Percentiles rank a stretch among this genome's conserved stretches.
Conservation (phyloP, 2,888 invertebrate species). For the Leucophora obtusa region DNA sequence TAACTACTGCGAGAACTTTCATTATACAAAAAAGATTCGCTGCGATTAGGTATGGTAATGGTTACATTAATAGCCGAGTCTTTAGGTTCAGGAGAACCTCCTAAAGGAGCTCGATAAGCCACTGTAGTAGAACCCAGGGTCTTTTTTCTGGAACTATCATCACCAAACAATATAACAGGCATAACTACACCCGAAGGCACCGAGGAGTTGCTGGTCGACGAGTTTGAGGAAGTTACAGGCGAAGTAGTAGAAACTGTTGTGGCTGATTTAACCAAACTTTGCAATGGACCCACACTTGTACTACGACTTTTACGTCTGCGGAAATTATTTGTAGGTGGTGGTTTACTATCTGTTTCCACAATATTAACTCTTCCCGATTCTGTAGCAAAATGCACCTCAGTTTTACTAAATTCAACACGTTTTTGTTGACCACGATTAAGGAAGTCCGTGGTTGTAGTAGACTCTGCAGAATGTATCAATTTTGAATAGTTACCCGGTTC, state of each 20-base stretch:
- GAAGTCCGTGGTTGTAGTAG: conserved; percentile 36
- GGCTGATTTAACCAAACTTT: conserved; percentile 73
- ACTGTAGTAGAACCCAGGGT: conserved; percentile 69
- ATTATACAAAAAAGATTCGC: conserved; percentile 63
- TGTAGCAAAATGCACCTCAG: conserved; percentile 91
- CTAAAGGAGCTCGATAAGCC: conserved; percentile 71
- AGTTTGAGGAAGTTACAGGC: background rate
- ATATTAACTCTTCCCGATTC: conserved; percentile 92
- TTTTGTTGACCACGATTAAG: conserved; percentile 80
- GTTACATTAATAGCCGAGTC: conserved; percentile 50
- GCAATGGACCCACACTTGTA: conserved; percentile 79
- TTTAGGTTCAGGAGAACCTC: conserved; percentile 68
- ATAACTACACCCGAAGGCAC: conserved; percentile 68
- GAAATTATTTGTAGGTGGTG: conserved; percentile 90
- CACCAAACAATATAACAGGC: conserved; percentile 85
- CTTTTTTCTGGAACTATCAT: conserved; percentile 73
- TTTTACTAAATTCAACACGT: conserved; percentile 90
- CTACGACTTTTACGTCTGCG: conserved; percentile 84
- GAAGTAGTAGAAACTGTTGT: conserved; percentile 68
- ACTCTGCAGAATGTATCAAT: conserved; percentile 32
- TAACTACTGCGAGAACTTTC: conserved; percentile 70
- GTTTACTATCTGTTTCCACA: conserved; percentile 92
- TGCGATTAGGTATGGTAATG: conserved; percentile 72
- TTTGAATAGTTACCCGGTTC: conserved; percentile 34
- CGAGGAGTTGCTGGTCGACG: conserved; percentile 63